A percentile compares a stretch with the other conserved stretches of the same genome.
Conservation (phyloP, 2,888 invertebrate species). For the Epirrhoe alternata region DNA sequence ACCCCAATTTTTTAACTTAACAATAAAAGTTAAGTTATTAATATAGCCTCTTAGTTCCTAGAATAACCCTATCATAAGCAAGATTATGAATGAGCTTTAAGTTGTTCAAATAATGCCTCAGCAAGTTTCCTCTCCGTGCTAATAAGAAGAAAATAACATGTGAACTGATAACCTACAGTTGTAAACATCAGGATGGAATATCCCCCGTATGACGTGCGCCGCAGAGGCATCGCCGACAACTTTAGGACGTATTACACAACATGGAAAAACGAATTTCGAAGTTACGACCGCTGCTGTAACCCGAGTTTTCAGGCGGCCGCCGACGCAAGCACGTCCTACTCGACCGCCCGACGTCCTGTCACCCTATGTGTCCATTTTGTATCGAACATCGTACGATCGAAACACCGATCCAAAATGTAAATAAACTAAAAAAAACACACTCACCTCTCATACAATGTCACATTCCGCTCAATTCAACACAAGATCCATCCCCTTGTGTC, state of each 20-base stretch:
- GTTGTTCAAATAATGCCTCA: conserved; percentile 32
- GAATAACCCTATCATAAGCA: background rate
- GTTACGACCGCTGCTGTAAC: conserved; percentile 47
- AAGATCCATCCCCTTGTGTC: conserved; percentile 77
- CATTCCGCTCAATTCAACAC: conserved; percentile 84
- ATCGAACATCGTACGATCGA: conserved; percentile 63
- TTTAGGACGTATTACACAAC: conserved; percentile 71
- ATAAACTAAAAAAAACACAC: conserved; percentile 75
- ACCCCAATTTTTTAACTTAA: too few species aligned
- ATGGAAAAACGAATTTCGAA: conserved; percentile 50
- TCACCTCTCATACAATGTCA: conserved; percentile 85
- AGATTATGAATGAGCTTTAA: conserved; percentile 6
- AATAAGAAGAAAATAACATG: conserved; percentile 45
- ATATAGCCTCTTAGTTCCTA: background rate
- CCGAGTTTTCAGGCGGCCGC: conserved; percentile 53
- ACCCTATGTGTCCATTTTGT: conserved; percentile 76
- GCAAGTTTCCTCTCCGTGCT: conserved; percentile 40
- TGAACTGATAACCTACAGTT: conserved; percentile 43
- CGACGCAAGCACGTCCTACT: conserved; percentile 58
- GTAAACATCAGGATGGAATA: conserved; percentile 40
- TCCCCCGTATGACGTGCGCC: conserved; percentile 33
- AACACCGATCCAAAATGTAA: conserved; percentile 72
- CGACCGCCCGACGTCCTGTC: conserved; percentile 67
- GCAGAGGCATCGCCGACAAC: conserved; percentile 25
- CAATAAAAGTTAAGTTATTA: background rate